Evolutionary conservation across 2,888 invertebrate genomes (phyloP), one percentile per base, ranked within the genome.

Genomic region (Flabesymbios commensalis): DNA sequence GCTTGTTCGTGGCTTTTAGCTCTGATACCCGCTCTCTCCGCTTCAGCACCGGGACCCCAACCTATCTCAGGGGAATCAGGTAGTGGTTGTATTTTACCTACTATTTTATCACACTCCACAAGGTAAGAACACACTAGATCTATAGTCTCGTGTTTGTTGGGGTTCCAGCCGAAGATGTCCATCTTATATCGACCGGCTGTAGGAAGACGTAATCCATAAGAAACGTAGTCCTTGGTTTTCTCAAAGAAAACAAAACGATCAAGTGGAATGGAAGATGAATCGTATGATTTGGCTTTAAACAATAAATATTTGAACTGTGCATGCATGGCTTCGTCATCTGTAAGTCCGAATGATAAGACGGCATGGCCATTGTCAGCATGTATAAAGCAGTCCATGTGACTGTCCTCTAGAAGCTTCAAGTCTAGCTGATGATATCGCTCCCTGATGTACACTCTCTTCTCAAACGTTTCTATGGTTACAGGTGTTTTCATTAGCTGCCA

Each of bases 31-130:
- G 71, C 74, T 43, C 73, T 68, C 45, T 74, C 71, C 5, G 74
- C 73, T 47, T 76, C 75, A 3, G 66, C 67, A 4, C 75, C 75
- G 1, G 78, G 77, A 28, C 79, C 78, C 79, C 78, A 79, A 14
- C 79, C 79, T 33, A 80, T 71, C 1, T 76, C 75, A 3, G 79
- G 79, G 39, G 73, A 71, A 63, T 78, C 79, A 1, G 79, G 79
- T 57, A 79, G 59, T 1, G 78, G 77, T 41, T 75, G 57, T 58
- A 75, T 74, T 51, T 75, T 71, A 42, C 69, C 67, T 60, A 74
- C 72, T 2, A 17, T 33, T 5, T 76, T 68, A 28, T 71, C 63
- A 62, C 79, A 78, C 36, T 71, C 64, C 28, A 80, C 75, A 19
- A 80, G 67, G 66, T 80, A 80, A 19, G 79, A 75, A 61, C 78